Conservation (phyloP, 1,140 invertebrate genomes). For the Archivesica marissinica region DNA sequence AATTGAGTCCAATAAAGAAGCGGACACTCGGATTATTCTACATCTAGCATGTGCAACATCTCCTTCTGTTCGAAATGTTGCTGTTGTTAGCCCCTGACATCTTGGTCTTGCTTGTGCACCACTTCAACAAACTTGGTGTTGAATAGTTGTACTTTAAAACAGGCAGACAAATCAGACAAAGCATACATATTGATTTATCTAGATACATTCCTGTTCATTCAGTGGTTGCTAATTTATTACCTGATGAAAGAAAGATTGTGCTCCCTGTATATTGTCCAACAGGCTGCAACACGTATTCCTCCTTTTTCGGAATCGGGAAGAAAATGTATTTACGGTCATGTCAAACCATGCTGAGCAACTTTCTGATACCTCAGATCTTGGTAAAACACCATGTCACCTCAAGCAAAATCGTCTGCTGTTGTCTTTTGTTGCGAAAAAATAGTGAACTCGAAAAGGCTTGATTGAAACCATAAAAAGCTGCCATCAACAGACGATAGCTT, state of each 20-base stretch:
- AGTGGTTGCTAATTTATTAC: not conserved
- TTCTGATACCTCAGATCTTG: not conserved
- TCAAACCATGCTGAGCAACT: not conserved
- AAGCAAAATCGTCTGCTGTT: too few relatives aligned
- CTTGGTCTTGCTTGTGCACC: not conserved
- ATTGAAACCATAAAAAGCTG: too few relatives aligned
- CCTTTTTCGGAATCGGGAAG: slow-evolving; percentile 18
- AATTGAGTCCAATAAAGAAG: not conserved
- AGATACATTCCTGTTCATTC: slow-evolving; percentile 29
- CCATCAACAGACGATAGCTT: too few relatives aligned
- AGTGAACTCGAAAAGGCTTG: too few relatives aligned
- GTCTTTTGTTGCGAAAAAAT: too few relatives aligned
- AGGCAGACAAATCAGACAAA: not conserved
- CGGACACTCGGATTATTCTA: not conserved
- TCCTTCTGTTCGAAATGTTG: not conserved
- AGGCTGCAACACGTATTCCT: slow-evolving; percentile 10
- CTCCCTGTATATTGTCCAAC: slow-evolving; percentile 28
- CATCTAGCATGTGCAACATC: not conserved
- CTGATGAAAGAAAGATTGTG: not conserved
- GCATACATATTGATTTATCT: not conserved
- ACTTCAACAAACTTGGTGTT: slow-evolving; percentile 1
- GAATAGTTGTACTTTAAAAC: not conserved
- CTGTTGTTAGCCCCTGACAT: slow-evolving; percentile 1
- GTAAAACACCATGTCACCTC: too few relatives aligned
- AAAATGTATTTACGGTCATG: slow-evolving; percentile 18